These are phyloP conservation scores for Siphamia tubifer DNA, from an alignment of 2,113 vertebrate genomes.

Conservation along the genomic window DNA sequence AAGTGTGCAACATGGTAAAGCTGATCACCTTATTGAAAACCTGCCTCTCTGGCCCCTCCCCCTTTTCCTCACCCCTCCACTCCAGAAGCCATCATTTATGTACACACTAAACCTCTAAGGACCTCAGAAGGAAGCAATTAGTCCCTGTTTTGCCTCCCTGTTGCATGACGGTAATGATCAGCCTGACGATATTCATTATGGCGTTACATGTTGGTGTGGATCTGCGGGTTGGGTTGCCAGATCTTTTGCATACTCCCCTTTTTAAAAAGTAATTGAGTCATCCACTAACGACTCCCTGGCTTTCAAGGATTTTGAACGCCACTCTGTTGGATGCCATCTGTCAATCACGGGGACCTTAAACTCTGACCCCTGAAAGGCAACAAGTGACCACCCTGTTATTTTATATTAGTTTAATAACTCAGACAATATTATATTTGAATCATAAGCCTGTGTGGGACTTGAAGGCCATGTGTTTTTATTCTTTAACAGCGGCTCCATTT, in stretches of 20 bases:
- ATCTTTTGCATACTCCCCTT: slow-evolving; percentile 13
- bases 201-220: slow-evolving; percentile 22
- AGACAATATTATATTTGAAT: not conserved
- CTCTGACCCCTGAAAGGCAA: not conserved
- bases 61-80: not conserved
- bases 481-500: too few relatives aligned
- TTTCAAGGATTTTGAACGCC: slow-evolving; percentile 9
- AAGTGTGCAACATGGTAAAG: not conserved
- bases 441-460: too few relatives aligned
- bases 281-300: not conserved
- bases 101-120: slow-evolving; percentile 35
- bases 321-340: not conserved
- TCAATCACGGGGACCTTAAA: not conserved
- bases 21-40: slow-evolving; percentile 51
- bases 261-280: not conserved
- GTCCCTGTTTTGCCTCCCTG: slow-evolving; percentile 46
- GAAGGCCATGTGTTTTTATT: too few relatives aligned
- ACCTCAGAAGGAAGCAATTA: slow-evolving; percentile 56
- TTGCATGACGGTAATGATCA: slow-evolving; percentile 55
- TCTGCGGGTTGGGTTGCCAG: slow-evolving; percentile 12
- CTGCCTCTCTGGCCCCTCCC: not conserved
- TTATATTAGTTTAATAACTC: too few relatives aligned
- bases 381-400: too few relatives aligned
- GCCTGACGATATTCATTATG: slow-evolving; percentile 52
- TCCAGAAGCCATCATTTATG: slow-evolving; percentile 39